phyloP scores from a whole-genome alignment of 2,888 invertebrate species.

The Platycheirus albimanus region DNA sequence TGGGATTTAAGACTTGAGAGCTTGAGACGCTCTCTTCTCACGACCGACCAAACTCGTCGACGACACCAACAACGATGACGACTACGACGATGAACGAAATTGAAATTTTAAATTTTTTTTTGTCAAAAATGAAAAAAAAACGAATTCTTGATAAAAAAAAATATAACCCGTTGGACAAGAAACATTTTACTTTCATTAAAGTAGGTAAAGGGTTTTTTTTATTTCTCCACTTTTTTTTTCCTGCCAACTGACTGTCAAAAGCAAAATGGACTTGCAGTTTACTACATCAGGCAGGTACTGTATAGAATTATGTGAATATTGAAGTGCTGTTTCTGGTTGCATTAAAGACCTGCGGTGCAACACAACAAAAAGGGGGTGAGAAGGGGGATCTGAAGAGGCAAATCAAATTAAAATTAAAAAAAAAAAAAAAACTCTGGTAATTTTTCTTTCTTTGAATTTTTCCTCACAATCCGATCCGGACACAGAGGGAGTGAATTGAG shows the following conservation, averaged over 20 bases:
- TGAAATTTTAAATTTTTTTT: conserved; percentile 33
- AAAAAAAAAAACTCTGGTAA: conserved; percentile 5
- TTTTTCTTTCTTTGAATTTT: conserved; percentile 34
- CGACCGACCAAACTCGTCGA: conserved; percentile 17
- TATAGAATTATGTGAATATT: no score
- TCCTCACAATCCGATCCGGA: conserved; percentile 14
- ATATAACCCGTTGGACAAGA: conserved; percentile 63
- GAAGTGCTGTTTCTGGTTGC: conserved; percentile 36
- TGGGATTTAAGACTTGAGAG: background rate
- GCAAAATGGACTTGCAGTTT: conserved; percentile 34
- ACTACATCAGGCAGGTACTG: conserved; percentile 16
- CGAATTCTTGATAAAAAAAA: conserved; percentile 32
- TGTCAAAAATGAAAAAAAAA: conserved; percentile 5
- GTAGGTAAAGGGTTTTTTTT: conserved; percentile 70
- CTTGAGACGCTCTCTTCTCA: conserved; percentile 64
- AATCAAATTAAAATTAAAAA: background rate
- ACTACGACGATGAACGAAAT: conserved; percentile 42
- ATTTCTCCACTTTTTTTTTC: conserved; percentile 14
- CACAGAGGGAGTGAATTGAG: conserved; percentile 61
- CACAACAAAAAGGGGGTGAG: conserved; percentile 28
- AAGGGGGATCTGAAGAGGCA: background rate
- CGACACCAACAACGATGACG: no score
- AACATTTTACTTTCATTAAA: conserved; percentile 74
- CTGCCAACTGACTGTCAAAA: conserved; percentile 17
- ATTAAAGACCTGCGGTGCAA: background rate